Base-by-base conservation (phyloP, 2,797 vertebrate genomes). In the Picus viridis region DNA sequence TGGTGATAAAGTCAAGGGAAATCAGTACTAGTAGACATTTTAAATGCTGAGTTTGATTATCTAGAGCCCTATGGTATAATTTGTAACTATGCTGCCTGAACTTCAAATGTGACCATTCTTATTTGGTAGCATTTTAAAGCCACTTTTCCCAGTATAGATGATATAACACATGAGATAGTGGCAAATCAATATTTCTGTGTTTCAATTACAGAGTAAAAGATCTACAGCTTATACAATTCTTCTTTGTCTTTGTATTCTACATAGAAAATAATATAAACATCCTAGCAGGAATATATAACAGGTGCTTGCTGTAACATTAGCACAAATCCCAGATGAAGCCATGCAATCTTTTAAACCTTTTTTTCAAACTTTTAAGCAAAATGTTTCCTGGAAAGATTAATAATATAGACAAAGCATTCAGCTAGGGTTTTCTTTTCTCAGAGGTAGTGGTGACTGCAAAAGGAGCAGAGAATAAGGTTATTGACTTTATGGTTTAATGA, bases 1-100 rank as follows among this genome's bases (percentile, higher is more conserved):
- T 30, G n/a, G 41, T 29, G 73, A 83, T 74, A 89, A 92, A 83
- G 54, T 47, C 89, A 89, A 77, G 86, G 63, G 53, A 89, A 95
- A 94, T 95, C 71, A 73, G 47, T 75, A 57, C 23, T 83, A 29
- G 27, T 79, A 34, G n/a, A 71, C 65, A 59, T 64, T 89, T 80
- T 76, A 73, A 76, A 83, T 24, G 43, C 39, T 3, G 3, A 1
- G 14, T 78, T 89, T 77, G 26, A 65, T 75, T 59, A 62, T 81
- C 59, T 71, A 53, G 47, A 78, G 43, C n/a, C 29, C 10, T 27
- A 36, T 2, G 86, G 32, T 43, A 74, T 45, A 3, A 86, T 89
- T 86, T 86, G 73, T 70, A 82, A 92, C 43, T 34, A 32, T 15
- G 22, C 5, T 83, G 24, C 19, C 47, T 22, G 53, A 29, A 67